These are phyloP conservation scores for Hydractinia echinata DNA, from an alignment of 30 jellyfish, hydroid and myxozoan species.

Conservation along the genomic window DNA sequence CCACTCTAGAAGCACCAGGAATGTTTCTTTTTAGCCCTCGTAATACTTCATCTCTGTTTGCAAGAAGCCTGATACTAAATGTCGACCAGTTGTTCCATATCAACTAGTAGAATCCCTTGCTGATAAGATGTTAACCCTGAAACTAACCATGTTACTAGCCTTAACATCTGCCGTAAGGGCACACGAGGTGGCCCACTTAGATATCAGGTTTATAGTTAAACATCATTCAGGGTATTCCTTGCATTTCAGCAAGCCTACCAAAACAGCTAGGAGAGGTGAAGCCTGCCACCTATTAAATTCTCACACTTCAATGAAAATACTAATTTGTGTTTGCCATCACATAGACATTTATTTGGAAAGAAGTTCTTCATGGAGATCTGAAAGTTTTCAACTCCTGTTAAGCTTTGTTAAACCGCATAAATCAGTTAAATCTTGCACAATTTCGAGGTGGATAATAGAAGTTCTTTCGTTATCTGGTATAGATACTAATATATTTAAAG, in stretches of 20 bases:
- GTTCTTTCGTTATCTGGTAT: neutral
- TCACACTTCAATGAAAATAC: neutral
- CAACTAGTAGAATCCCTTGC: too few species aligned
- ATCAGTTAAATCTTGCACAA: neutral
- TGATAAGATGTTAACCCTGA: neutral
- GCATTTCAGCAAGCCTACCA: neutral
- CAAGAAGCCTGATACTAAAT: too few species aligned
- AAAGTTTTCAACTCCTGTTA: neutral
- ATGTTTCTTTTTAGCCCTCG: too few species aligned
- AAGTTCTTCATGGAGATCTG: neutral
- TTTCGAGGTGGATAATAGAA: neutral
- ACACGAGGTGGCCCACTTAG: neutral
- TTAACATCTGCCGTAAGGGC: conserved; percentile 8
- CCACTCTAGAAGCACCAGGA: too few species aligned
- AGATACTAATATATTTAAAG: neutral
- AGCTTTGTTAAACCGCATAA: neutral
- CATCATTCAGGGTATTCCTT: conserved; percentile 2
- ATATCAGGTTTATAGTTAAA: neutral
- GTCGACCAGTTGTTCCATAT: too few species aligned
- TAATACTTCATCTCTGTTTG: too few species aligned
- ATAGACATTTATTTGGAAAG: conserved; percentile 4
- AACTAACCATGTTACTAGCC: conserved; percentile 2
- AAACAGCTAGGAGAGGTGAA: neutral
- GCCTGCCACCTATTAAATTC: neutral
- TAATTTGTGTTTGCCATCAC: conserved; percentile 1